Conservation (phyloP, 2,888 invertebrate genomes). For the Cheilosia vernalis region DNA sequence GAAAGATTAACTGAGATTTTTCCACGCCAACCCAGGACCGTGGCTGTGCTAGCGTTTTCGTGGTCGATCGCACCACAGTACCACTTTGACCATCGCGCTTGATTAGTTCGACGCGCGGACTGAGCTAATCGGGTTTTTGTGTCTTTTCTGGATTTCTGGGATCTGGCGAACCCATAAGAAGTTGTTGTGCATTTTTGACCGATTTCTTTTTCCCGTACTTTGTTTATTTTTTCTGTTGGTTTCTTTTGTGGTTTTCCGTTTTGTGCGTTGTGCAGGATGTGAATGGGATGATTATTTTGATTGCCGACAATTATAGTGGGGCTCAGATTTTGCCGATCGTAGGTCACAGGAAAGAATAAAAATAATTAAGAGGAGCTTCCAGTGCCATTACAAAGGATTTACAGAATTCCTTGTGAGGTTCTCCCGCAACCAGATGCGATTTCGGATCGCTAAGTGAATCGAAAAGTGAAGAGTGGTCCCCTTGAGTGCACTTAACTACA, state of each 20-base stretch:
- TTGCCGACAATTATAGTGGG: conserved; percentile 66
- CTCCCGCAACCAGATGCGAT: not conserved
- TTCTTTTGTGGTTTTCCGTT: conserved; percentile 47
- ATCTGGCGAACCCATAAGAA: not conserved
- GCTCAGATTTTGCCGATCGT: conserved; percentile 33
- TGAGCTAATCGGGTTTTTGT: conserved; percentile 47
- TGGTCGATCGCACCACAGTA: conserved; percentile 82
- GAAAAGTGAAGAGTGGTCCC: conserved; percentile 9
- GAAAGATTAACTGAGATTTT: conserved; percentile 66
- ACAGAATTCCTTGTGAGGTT: conserved; percentile 13
- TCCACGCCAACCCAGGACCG: conserved; percentile 39
- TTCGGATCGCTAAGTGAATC: conserved; percentile 30
- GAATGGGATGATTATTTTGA: conserved; percentile 71
- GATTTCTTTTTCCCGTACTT: conserved; percentile 12
- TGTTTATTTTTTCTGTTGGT: conserved; percentile 16
- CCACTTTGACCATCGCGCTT: conserved; percentile 80
- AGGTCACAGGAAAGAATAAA: not conserved
- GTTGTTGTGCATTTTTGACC: conserved; percentile 36
- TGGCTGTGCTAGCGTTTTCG: conserved; percentile 77
- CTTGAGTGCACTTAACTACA: conserved; percentile 6
- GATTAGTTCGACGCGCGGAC: conserved; percentile 77
- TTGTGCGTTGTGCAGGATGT: conserved; percentile 58
- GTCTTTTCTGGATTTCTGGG: not conserved
- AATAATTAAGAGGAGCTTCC: not conserved
- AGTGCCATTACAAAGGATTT: conserved; percentile 49